Conservation (phyloP, 1,140 invertebrate genomes). For the Drosophila arizonae region DNA sequence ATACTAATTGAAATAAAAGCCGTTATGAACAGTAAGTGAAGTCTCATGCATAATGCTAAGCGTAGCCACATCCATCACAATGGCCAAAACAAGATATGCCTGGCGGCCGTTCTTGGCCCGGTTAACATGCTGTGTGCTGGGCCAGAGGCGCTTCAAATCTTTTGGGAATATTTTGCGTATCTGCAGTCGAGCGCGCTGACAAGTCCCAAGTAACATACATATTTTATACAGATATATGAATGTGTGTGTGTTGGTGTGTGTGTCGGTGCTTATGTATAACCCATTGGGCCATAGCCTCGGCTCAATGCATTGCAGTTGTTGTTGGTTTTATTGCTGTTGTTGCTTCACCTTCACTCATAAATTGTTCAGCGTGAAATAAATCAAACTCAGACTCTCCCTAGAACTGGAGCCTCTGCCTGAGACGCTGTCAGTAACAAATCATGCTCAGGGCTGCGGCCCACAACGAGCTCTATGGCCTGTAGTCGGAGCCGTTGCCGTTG, state of each 20-base stretch:
- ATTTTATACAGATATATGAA: slow-evolving; percentile 24
- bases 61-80: slow-evolving; percentile 40
- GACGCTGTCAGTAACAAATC: slow-evolving; percentile 80
- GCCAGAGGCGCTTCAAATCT: slow-evolving; percentile 56
- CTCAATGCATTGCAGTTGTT: slow-evolving; percentile 54
- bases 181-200: slow-evolving; percentile 62
- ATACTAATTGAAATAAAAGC: slow-evolving; percentile 77
- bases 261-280: slow-evolving; percentile 44
- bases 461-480: slow-evolving; percentile 22
- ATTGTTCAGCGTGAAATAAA: slow-evolving; percentile 79
- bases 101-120: slow-evolving; percentile 13
- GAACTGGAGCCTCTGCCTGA: slow-evolving; percentile 57
- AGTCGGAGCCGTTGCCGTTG: slow-evolving; percentile 44
- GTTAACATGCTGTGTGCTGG: slow-evolving; percentile 20
- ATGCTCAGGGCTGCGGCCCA: slow-evolving; percentile 71
- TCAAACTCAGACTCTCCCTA: slow-evolving; percentile 67
- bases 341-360: slow-evolving; percentile 80
- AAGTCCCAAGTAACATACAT: slow-evolving; percentile 32
- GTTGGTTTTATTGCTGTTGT: slow-evolving; percentile 32
- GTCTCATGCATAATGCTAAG: slow-evolving; percentile 26
- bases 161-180: slow-evolving; percentile 75
- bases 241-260: slow-evolving; percentile 5
- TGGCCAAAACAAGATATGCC: slow-evolving; percentile 33
- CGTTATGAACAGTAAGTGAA: slow-evolving; percentile 25
- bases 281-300: slow-evolving; percentile 50